Evolutionary conservation across 2,888 invertebrate species (phyloP).

Genomic region (Epirrhoe alternata): DNA sequence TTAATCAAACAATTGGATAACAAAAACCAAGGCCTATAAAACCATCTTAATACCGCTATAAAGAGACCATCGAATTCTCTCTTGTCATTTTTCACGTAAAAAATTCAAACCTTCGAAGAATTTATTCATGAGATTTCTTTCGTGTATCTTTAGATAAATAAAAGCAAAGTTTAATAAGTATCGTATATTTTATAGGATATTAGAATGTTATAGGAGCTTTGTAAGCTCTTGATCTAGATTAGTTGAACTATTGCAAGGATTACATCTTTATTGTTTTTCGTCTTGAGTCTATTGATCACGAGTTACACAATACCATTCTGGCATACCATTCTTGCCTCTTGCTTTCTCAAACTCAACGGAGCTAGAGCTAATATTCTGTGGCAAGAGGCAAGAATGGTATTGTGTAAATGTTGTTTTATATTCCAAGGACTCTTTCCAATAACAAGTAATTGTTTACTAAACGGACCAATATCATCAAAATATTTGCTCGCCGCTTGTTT

Average conservation of each 20-base stretch:
- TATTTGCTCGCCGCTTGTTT: not conserved
- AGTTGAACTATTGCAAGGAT: too few relatives aligned
- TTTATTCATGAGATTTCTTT: slow-evolving; percentile 36
- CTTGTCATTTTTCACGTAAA: slow-evolving; percentile 40
- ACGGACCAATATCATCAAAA: not conserved
- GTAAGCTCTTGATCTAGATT: too few relatives aligned
- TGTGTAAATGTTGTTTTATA: too few relatives aligned
- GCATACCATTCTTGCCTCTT: too few relatives aligned
- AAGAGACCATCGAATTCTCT: slow-evolving; percentile 35
- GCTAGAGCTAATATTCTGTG: too few relatives aligned
- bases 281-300: too few relatives aligned
- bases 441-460: not conserved
- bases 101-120: slow-evolving; percentile 36
- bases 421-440: not conserved
- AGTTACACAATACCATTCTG: too few relatives aligned
- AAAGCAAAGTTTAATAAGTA: not conserved
- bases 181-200: not conserved
- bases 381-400: too few relatives aligned
- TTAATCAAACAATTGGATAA: slow-evolving; percentile 39
- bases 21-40: slow-evolving; percentile 42
- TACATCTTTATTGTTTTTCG: too few relatives aligned
- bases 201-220: too few relatives aligned
- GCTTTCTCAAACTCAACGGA: too few relatives aligned
- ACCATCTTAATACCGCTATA: slow-evolving; percentile 35
- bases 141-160: slow-evolving; percentile 11